Conservation (phyloP, 2,113 vertebrate species). For the Malaclemys terrapin region DNA sequence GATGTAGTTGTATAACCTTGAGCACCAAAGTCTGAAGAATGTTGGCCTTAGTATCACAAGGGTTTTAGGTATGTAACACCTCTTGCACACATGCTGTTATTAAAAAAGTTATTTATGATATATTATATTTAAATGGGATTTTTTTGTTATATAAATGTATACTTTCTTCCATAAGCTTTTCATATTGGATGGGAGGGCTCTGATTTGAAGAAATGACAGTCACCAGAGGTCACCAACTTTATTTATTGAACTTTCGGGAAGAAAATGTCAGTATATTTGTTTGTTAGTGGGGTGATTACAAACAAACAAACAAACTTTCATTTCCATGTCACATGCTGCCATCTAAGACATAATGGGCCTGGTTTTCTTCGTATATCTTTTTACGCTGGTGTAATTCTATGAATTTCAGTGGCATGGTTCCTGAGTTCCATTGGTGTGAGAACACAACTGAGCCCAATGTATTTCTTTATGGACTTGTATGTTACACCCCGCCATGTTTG, state of each 20-base stretch:
- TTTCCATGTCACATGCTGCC: not conserved
- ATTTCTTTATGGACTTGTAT: not conserved
- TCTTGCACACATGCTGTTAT: not conserved
- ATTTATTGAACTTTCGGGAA: not conserved
- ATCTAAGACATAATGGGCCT: not conserved
- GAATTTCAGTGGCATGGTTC: constrained; percentile 17
- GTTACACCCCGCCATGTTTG: not conserved
- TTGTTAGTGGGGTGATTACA: not conserved
- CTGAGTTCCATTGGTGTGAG: not conserved
- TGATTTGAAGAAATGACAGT: not conserved
- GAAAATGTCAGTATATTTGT: accelerated
- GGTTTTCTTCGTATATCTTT: not conserved
- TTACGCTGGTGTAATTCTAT: not conserved
- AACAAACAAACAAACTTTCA: not conserved
- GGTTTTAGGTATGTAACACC: not conserved
- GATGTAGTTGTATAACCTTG: not conserved
- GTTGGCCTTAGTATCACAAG: not conserved
- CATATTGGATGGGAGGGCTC: not conserved
- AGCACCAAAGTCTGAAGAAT: accelerated
- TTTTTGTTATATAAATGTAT: not conserved
- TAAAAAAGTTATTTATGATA: no score
- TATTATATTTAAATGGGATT: not conserved
- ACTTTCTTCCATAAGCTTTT: not conserved
- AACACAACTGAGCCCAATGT: not conserved
- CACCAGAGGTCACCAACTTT: not conserved